A percentile compares a stretch with the other conserved stretches of the same genome.
Conservation (phyloP, 2,797 vertebrate species). For the Etheostoma nigrum region DNA sequence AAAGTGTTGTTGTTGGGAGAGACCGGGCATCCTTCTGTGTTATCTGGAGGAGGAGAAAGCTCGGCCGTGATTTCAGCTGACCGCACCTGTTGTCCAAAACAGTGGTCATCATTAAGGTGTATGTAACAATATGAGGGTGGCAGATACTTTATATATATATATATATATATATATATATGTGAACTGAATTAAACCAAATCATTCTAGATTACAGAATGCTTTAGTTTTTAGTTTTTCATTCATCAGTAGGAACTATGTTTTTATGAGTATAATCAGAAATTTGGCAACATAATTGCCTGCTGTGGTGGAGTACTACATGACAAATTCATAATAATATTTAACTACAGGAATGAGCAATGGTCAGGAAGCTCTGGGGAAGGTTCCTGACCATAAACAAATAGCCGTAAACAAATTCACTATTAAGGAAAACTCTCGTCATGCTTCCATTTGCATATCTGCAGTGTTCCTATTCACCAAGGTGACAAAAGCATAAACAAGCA, state of each 20-base stretch:
- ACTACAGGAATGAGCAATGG: conserved; percentile 38
- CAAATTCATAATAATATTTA: conserved; percentile 36
- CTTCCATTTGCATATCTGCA: conserved; percentile 69
- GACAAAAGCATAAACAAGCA: conserved; percentile 42
- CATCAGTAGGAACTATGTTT: neutral
- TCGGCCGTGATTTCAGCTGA: conserved; percentile 59
- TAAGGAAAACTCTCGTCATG: conserved; percentile 50
- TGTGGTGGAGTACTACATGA: conserved; percentile 4
- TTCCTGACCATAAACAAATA: conserved; percentile 78
- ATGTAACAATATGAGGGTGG: neutral
- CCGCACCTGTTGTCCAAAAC: conserved; percentile 33
- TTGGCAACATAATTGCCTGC: neutral
- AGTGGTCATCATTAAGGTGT: neutral
- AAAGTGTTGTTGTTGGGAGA: conserved; percentile 77
- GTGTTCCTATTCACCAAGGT: conserved; percentile 30
- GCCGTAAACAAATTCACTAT: conserved; percentile 74
- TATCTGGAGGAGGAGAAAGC: conserved; percentile 43
- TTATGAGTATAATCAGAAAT: neutral
- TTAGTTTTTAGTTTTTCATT: neutral
- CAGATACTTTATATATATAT: neutral
- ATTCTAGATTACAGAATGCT: neutral
- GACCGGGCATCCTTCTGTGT: conserved; percentile 62
- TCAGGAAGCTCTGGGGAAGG: conserved; percentile 57
- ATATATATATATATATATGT: neutral
- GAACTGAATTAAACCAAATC: neutral